Evolutionary conservation across 1,140 invertebrate genomes (phyloP).

Genomic region (Bombus breviceps): DNA sequence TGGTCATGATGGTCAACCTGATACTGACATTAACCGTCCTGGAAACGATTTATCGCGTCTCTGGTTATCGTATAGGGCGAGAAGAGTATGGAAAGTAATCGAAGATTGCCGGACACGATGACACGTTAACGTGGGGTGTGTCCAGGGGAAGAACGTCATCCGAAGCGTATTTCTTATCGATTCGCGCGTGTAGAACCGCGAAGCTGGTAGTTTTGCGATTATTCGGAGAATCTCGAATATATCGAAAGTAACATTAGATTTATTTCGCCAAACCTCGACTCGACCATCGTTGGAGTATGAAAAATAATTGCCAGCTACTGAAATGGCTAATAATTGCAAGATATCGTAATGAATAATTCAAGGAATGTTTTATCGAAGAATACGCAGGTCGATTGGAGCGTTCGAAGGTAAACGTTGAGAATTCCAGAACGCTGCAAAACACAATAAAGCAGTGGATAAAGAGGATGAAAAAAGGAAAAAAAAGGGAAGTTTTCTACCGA

Average conservation of each 20-base stretch:
- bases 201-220: no score
- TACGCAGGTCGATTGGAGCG: no score
- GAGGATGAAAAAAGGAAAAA: no score
- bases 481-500: not conserved
- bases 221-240: not conserved
- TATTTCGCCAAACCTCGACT: no score
- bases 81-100: conserved; percentile 23
- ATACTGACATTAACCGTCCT: conserved; percentile 71
- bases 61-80: conserved; percentile 46
- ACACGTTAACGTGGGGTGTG: not conserved
- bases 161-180: not conserved
- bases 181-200: not conserved
- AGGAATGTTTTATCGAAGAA: no score
- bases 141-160: not conserved
- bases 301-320: not conserved
- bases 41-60: conserved; percentile 72
- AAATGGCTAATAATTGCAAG: not conserved
- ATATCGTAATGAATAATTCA: not conserved
- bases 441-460: not conserved
- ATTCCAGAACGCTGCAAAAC: not conserved
- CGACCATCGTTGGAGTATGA: no score
- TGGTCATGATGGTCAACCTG: conserved; percentile 60
- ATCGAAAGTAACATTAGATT: not conserved
- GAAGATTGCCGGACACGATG: conserved; percentile 6
- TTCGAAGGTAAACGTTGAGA: not conserved